phyloP scores from a whole-genome alignment of 1,140 invertebrate species.

The Subanguina moxae region DNA sequence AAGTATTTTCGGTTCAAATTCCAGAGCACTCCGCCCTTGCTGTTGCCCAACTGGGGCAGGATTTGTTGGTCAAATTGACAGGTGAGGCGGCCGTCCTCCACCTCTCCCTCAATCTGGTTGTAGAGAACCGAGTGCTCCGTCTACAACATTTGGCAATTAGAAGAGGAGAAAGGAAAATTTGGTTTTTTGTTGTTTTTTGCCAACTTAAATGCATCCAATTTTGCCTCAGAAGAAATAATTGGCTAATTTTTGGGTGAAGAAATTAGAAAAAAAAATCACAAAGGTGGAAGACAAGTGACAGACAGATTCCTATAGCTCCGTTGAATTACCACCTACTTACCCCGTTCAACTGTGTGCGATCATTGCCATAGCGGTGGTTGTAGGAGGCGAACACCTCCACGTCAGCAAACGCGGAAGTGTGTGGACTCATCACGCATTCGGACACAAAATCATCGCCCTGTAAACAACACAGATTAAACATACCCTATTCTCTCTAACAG shows the following conservation, averaged over 20 bases:
- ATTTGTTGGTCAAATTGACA: slow-evolving; percentile 46
- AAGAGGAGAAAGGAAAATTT: too few relatives aligned
- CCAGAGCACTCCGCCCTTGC: slow-evolving; percentile 36
- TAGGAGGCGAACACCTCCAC: slow-evolving; percentile 47
- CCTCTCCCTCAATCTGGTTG: slow-evolving; percentile 32
- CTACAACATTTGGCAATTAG: slow-evolving; percentile 35
- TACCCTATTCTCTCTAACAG: too few relatives aligned
- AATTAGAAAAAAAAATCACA: too few relatives aligned
- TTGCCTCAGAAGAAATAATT: too few relatives aligned
- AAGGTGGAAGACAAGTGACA: too few relatives aligned
- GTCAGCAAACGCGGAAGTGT: slow-evolving; percentile 19
- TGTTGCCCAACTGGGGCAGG: slow-evolving; percentile 35
- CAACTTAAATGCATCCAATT: too few relatives aligned
- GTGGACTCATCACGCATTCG: slow-evolving; percentile 40
- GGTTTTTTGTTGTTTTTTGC: too few relatives aligned
- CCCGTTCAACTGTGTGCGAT: slow-evolving; percentile 43
- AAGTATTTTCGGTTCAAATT: slow-evolving; percentile 47
- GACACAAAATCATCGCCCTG: slow-evolving; percentile 48
- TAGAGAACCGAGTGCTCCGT: slow-evolving; percentile 37
- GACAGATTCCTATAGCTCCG: too few relatives aligned
- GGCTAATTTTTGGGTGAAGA: too few relatives aligned
- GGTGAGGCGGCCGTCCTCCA: slow-evolving; percentile 37
- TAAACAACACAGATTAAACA: too few relatives aligned
- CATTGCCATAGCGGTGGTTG: slow-evolving; percentile 46
- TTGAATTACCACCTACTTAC: slow-evolving; percentile 27